These are phyloP conservation scores for Nilaparvata lugens DNA, from an alignment of 1,140 invertebrate genomes.

Conservation along the genomic window DNA sequence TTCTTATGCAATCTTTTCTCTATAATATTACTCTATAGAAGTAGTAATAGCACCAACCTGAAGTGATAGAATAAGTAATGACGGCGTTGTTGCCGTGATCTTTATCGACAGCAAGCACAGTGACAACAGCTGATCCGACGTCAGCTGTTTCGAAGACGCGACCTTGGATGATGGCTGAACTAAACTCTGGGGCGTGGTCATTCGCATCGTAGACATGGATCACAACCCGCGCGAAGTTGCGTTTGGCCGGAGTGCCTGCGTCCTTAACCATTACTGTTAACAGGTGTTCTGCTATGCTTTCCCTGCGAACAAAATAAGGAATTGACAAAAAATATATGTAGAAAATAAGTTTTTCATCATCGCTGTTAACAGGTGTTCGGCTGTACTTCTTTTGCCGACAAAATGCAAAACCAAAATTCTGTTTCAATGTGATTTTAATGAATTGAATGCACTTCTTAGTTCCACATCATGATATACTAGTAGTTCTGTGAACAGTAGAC, in stretches of 20 bases:
- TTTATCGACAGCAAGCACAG: constrained; percentile 64
- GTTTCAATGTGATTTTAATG: too few species aligned
- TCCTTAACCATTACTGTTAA: constrained; percentile 86
- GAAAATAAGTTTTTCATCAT: constrained; percentile 87
- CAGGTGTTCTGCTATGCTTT: constrained; percentile 71
- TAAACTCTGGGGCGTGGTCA: constrained; percentile 79
- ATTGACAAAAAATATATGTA: constrained; percentile 77
- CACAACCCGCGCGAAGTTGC: constrained; percentile 72
- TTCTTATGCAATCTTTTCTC: too few species aligned
- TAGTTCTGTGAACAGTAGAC: too few species aligned
- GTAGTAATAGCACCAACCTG: constrained; percentile 38
- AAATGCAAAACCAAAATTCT: too few species aligned
- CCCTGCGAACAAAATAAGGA: constrained; percentile 58
- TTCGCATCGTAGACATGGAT: constrained; percentile 81
- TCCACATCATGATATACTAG: too few species aligned
- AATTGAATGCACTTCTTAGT: too few species aligned
- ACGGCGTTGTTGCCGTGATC: constrained; percentile 75
- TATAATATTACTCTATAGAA: too few species aligned
- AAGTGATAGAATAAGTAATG: constrained; percentile 69
- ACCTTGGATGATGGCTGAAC: constrained; percentile 59
- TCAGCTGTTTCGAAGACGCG: constrained; percentile 67
- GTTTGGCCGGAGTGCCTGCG: constrained; percentile 72
- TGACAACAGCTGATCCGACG: constrained; percentile 59
- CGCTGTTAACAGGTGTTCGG: constrained; percentile 76
- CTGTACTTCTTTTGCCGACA: constrained; percentile 60